Evolutionary conservation across 23 tunicate species (phyloP).

Genomic region (Trididemnum miniatum): DNA sequence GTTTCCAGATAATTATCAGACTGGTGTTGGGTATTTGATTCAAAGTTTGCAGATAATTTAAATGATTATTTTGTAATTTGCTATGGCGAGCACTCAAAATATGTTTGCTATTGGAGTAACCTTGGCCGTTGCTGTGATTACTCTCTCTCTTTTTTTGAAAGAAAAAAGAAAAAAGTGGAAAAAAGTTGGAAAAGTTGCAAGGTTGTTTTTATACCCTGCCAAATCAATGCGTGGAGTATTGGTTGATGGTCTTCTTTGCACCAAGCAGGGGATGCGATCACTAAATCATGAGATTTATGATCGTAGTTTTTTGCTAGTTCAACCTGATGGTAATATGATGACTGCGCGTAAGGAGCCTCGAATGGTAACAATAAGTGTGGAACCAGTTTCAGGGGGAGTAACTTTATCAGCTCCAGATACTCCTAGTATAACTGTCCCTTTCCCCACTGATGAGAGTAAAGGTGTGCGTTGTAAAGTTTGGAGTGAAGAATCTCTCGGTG

Average conservation of each 20-base stretch:
- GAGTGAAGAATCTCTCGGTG: conserved; percentile 46
- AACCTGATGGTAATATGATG: conserved; percentile 47
- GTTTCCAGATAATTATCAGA: no score
- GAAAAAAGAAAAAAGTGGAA: conserved; percentile 32
- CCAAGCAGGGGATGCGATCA: neutral
- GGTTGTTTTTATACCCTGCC: conserved; percentile 48
- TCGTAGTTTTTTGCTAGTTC: conserved; percentile 49
- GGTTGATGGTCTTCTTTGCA: conserved; percentile 6
- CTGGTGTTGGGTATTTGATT: no score
- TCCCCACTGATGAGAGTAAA: conserved; percentile 17
- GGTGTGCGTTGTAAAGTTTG: conserved; percentile 42
- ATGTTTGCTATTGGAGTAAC: conserved; percentile 2
- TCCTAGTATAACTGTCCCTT: conserved; percentile 17
- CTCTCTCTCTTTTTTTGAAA: neutral
- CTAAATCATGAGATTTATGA: neutral
- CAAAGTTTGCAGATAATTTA: no score
- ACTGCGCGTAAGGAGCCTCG: conserved; percentile 53
- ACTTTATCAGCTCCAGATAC: conserved; percentile 41
- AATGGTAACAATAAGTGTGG: conserved; percentile 38
- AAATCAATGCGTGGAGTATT: conserved; percentile 47
- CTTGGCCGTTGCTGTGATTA: neutral
- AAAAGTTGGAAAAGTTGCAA: conserved; percentile 48
- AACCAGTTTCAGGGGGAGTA: neutral
- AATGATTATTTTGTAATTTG: no score
- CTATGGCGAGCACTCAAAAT: neutral